phyloP scores from a whole-genome alignment of 2,113 vertebrate species.

The Dryoscopus gambensis region DNA sequence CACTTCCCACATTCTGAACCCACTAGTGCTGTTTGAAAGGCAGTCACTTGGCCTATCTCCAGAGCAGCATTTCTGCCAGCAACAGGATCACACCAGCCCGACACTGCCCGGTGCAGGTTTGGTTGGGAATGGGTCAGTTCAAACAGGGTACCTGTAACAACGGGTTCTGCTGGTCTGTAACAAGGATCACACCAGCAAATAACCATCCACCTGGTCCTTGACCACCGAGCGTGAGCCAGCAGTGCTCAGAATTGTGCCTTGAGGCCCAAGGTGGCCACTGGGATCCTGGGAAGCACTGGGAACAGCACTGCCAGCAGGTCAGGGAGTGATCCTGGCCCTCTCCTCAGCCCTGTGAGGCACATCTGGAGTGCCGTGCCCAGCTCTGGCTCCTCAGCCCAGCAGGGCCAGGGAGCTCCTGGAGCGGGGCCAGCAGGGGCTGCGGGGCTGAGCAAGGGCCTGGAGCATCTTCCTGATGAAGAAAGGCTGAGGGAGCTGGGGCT shows the following conservation, averaged over 20 bases:
- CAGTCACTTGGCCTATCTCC: background rate
- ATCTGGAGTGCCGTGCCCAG: background rate
- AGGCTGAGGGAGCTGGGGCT: background rate
- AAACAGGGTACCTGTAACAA: background rate
- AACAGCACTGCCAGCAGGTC: background rate
- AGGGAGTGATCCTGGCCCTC: background rate
- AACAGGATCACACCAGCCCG: background rate
- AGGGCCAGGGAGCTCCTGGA: background rate
- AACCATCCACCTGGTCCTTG: background rate
- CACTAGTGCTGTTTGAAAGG: background rate
- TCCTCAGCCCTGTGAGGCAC: background rate
- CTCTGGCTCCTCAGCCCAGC: background rate
- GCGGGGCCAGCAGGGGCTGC: background rate
- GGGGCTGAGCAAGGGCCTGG: rapidly evolving
- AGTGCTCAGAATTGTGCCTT: background rate
- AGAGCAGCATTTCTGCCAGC: background rate
- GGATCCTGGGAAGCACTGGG: background rate
- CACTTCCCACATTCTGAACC: background rate
- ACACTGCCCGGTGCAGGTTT: rapidly evolving
- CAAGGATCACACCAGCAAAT: background rate
- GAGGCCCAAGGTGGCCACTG: background rate
- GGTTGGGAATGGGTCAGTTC: background rate
- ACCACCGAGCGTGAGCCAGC: background rate
- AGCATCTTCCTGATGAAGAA: background rate
- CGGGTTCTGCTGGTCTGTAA: background rate